Conservation (phyloP, 37 sponge, comb jelly and placozoan genomes). For the Geodia barretti region DNA sequence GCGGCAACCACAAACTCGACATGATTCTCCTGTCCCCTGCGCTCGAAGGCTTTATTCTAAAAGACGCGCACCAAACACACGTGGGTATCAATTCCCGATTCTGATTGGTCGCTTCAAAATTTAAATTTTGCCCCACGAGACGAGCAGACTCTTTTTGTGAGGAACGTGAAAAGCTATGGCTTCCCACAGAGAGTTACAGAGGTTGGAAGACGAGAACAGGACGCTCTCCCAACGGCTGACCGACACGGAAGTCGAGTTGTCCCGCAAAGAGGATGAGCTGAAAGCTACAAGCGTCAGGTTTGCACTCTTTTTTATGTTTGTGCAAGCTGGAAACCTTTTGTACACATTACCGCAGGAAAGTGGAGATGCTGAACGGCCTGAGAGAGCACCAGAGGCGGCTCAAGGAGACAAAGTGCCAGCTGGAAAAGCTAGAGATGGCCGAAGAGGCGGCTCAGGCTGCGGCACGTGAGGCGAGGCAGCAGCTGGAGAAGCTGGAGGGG, state of each 20-base stretch:
- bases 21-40: neutral
- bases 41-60: neutral
- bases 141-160: neutral
- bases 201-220: slow-evolving; percentile 54
- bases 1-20: slow-evolving; percentile 33
- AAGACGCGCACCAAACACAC: neutral
- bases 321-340: neutral
- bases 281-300: slow-evolving; percentile 36
- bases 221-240: slow-evolving; percentile 28
- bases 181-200: slow-evolving; percentile 37
- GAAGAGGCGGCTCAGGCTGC: slow-evolving; percentile 32
- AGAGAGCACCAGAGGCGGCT: slow-evolving; percentile 31
- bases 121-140: neutral
- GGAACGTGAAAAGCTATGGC: slow-evolving; percentile 1
- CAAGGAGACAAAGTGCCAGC: slow-evolving; percentile 39
- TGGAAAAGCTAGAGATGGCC: slow-evolving; percentile 26
- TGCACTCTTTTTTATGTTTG: neutral
- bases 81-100: neutral
- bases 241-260: slow-evolving; percentile 33
- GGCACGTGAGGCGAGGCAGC: slow-evolving; percentile 19
- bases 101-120: slow-evolving; percentile 34
- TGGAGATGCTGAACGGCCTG: slow-evolving; percentile 39
- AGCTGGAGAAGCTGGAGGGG: slow-evolving; percentile 17
- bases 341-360: slow-evolving; percentile 8
- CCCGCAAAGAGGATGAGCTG: slow-evolving; percentile 40